phyloP scores from a whole-genome alignment of 1,140 invertebrate genomes.

The Psilanteris sp. region DNA sequence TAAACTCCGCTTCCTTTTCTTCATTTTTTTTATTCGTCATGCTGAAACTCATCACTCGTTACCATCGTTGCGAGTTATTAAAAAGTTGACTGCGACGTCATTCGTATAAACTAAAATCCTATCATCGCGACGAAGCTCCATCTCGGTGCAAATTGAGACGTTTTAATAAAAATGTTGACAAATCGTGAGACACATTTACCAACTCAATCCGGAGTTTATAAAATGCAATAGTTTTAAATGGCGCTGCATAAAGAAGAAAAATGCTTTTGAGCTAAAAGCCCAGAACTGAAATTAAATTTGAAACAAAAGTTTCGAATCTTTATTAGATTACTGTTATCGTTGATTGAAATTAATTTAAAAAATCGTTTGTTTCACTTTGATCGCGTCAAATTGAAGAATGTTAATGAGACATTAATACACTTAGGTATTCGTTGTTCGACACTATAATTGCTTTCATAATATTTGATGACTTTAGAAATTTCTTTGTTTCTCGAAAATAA shows the following conservation, averaged over 20 bases:
- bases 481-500: not conserved
- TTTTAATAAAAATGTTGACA: constrained; percentile 41
- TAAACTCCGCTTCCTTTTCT: too few species aligned
- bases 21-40: not conserved
- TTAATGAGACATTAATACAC: too few species aligned
- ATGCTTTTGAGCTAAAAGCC: constrained; percentile 9
- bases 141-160: constrained; percentile 5
- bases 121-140: constrained; percentile 20
- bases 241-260: constrained; percentile 2
- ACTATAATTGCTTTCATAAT: not conserved
- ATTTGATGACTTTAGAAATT: not conserved
- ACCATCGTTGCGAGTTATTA: constrained; percentile 12
- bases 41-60: not conserved
- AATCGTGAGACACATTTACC: constrained; percentile 20
- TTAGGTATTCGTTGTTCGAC: too few species aligned
- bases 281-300: too few species aligned
- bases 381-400: too few species aligned
- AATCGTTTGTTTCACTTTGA: too few species aligned
- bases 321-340: too few species aligned
- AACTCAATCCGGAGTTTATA: constrained; percentile 1
- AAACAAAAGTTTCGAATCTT: too few species aligned
- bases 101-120: constrained; percentile 21
- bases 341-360: too few species aligned
- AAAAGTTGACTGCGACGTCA: constrained; percentile 15
- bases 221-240: constrained; percentile 11